These are phyloP conservation scores for Cotesia congregata DNA, from an alignment of 2,888 invertebrate species.

Conservation along the genomic window DNA sequence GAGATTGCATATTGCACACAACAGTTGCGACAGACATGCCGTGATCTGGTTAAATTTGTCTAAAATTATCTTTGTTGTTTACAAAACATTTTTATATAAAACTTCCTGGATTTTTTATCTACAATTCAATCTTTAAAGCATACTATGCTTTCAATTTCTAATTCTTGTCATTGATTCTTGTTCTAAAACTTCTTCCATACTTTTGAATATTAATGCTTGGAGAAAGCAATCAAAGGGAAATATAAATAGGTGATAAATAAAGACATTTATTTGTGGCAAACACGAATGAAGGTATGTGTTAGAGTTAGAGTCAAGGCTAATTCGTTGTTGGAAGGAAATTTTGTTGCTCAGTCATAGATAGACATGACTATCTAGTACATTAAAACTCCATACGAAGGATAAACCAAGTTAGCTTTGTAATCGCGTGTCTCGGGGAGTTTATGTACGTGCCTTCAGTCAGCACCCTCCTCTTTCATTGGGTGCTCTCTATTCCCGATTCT, in stretches of 20 bases:
- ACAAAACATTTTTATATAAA: not conserved
- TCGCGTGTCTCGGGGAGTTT: conserved; percentile 59
- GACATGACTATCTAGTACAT: not conserved
- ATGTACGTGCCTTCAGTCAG: conserved; percentile 49
- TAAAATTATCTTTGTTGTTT: not conserved
- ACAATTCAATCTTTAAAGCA: not conserved
- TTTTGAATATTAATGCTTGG: no score
- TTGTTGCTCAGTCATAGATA: not conserved
- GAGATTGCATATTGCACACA: conserved; percentile 27
- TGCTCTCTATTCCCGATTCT: conserved; percentile 4
- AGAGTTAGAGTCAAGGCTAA: conserved; percentile 13
- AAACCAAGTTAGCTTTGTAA: conserved; percentile 22
- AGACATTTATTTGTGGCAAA: conserved; percentile 7
- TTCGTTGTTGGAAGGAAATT: not conserved
- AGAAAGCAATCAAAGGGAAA: not conserved
- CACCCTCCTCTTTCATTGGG: conserved; percentile 12
- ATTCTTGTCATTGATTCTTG: no score
- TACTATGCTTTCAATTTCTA: no score
- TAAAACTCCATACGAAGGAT: not conserved
- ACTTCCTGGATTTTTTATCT: not conserved
- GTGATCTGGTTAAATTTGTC: not conserved
- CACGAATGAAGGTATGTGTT: not conserved
- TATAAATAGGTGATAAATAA: not conserved
- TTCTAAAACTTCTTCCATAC: no score
- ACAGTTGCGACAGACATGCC: not conserved